phyloP scores from a whole-genome alignment of 2,113 vertebrate species.

The Caranx melampygus region DNA sequence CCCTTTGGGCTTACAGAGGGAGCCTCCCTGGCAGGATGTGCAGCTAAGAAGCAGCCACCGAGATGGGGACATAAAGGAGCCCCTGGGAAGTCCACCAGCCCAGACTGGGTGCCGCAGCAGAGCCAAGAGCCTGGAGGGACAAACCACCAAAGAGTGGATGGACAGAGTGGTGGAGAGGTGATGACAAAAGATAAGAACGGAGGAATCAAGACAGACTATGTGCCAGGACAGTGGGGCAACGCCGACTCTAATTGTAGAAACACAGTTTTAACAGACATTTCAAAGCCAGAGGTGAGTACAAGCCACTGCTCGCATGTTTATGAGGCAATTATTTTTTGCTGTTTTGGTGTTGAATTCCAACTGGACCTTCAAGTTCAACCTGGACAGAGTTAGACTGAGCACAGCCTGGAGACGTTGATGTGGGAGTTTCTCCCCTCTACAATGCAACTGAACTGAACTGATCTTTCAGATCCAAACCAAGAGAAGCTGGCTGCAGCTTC shows the following conservation, averaged over 20 bases:
- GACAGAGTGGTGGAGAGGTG: neutral
- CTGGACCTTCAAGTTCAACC: neutral
- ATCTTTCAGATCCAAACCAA: too few species aligned
- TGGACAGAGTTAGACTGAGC: too few species aligned
- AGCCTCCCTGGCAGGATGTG: constrained; percentile 19
- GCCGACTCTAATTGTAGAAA: constrained; percentile 18
- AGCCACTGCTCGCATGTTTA: neutral
- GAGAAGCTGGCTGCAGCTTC: too few species aligned
- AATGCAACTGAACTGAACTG: too few species aligned
- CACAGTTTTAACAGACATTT: neutral
- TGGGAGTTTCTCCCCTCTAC: too few species aligned
- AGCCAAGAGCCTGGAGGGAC: constrained; percentile 12
- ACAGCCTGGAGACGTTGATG: too few species aligned
- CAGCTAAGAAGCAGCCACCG: constrained; percentile 35
- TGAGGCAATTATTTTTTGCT: neutral
- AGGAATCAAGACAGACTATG: constrained; percentile 1
- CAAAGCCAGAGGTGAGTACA: constrained; percentile 45
- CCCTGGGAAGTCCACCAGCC: constrained; percentile 23
- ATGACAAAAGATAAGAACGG: constrained; percentile 8
- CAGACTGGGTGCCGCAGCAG: constrained; percentile 16
- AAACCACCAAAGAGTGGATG: neutral
- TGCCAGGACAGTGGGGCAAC: constrained; percentile 9
- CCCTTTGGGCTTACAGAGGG: constrained; percentile 46
- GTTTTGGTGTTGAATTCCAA: neutral
- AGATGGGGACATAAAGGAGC: constrained; percentile 11